phyloP scores from a whole-genome alignment of 2,113 vertebrate species.

The Dromiciops gliroides region DNA sequence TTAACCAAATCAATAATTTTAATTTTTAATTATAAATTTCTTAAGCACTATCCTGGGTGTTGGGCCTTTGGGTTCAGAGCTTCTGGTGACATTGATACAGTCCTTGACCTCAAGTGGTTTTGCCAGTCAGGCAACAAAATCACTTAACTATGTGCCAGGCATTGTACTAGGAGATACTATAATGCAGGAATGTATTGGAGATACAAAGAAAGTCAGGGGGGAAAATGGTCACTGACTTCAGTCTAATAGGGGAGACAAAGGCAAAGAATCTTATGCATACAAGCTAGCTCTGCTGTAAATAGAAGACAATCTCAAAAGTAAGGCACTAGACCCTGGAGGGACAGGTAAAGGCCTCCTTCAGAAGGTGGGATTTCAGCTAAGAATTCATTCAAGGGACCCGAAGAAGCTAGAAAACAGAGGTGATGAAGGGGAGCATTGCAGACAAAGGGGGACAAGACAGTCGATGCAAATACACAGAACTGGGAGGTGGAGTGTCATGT shows the following conservation, averaged over 20 bases:
- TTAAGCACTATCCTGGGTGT: background rate
- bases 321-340: no score
- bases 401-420: background rate
- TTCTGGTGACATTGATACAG: background rate
- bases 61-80: background rate
- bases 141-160: background rate
- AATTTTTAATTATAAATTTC: slow-evolving; percentile 36
- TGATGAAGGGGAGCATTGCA: background rate
- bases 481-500: background rate
- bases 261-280: background rate
- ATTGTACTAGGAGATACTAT: no score
- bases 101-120: slow-evolving; percentile 11
- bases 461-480: background rate
- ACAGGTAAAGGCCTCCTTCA: no score
- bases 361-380: background rate
- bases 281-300: background rate
- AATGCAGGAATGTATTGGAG: no score
- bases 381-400: background rate
- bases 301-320: no score
- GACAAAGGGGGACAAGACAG: background rate
- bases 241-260: background rate
- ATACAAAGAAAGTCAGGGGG: background rate
- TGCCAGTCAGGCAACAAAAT: background rate
- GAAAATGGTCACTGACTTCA: background rate
- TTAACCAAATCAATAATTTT: slow-evolving; percentile 22